Evolutionary conservation across 1,140 invertebrate species (phyloP).

Genomic region (Nasonia vitripennis): DNA sequence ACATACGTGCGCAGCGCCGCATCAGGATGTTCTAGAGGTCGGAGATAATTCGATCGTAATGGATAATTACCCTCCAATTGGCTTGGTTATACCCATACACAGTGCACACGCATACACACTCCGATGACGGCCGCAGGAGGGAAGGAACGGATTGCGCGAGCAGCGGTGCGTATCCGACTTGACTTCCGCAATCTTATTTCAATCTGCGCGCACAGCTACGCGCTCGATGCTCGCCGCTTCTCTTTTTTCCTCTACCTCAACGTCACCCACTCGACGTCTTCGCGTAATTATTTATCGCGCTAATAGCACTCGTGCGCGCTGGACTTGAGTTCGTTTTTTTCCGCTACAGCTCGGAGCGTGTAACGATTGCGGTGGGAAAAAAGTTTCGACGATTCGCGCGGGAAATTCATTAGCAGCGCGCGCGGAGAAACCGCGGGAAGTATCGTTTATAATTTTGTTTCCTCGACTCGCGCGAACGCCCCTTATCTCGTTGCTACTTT

Average conservation of each 20-base stretch:
- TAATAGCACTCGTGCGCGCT: not conserved
- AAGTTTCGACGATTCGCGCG: not conserved
- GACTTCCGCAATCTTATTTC: slow-evolving; percentile 45
- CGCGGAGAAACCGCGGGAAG: not conserved
- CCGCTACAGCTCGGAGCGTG: not conserved
- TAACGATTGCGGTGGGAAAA: not conserved
- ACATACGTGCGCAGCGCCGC: not conserved
- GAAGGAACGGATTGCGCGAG: slow-evolving; percentile 58
- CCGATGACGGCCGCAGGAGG: slow-evolving; percentile 51
- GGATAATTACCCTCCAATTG: slow-evolving; percentile 67
- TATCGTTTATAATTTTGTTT: slow-evolving; percentile 28
- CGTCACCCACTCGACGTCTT: not conserved
- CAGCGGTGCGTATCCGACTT: slow-evolving; percentile 63
- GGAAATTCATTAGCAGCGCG: not conserved
- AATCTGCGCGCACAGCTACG: slow-evolving; percentile 34
- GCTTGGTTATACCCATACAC: not conserved
- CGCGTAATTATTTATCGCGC: slow-evolving; percentile 36
- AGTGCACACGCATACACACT: not conserved
- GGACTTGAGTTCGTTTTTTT: not conserved
- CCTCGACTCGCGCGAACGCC: not conserved
- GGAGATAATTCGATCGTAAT: slow-evolving; percentile 66
- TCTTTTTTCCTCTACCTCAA: not conserved
- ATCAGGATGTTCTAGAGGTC: slow-evolving; percentile 8
- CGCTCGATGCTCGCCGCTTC: slow-evolving; percentile 30
- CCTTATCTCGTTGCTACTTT: slow-evolving; percentile 10